Evolutionary conservation across 2,113 vertebrate species (phyloP), one percentile per base, ranked within the genome.

Genomic region (Pleuronectes platessa): DNA sequence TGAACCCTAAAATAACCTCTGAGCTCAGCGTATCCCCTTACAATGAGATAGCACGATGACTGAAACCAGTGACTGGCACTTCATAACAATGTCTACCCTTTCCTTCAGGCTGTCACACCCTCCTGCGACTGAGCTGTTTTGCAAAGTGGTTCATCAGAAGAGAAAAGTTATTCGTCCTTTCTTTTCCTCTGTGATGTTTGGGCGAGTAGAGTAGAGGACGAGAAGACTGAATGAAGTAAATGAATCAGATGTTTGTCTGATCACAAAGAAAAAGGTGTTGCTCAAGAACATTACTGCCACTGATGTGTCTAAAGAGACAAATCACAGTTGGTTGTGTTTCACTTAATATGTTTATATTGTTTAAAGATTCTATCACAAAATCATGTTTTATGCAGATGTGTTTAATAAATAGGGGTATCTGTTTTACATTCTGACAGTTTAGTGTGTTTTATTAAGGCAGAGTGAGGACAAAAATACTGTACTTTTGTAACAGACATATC

Each of bases 1-100:
- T 79, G 70, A 89, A 85, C 84, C 78, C 76, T 84, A 81, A 88
- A 89, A 87, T 85, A 88, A 88, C 76, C 86, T 90, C 49, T 8
- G 11, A 68, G 76, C 78, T 74, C 59, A 7, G 70, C 42, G 74
- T 89, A 91, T 92, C 91, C 70, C 2, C 78, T 92, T 91, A 88
- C 90, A 74, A 70, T 56, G 70, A 86, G 49, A 80, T 61, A 75
- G 75, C 68, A 84, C 7, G 2, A 55, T 75, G 84, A 84, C 76
- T 82, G 71, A 83, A 85, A 76, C 47, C 87, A 86, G 77, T 79
- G 84, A 87, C 75, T 83, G 83, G 78, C 87, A 85, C 81, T 72
- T 86, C 71, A 77, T 78, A 85, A 86, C 71, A 84, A 63, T 26
- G 77, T 74, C 58, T 62, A 42, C 17, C 85, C 82, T 82, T 82